Base-by-base conservation (phyloP, 2,888 invertebrate species). In the Caenorhabditis drosophilae region DNA sequence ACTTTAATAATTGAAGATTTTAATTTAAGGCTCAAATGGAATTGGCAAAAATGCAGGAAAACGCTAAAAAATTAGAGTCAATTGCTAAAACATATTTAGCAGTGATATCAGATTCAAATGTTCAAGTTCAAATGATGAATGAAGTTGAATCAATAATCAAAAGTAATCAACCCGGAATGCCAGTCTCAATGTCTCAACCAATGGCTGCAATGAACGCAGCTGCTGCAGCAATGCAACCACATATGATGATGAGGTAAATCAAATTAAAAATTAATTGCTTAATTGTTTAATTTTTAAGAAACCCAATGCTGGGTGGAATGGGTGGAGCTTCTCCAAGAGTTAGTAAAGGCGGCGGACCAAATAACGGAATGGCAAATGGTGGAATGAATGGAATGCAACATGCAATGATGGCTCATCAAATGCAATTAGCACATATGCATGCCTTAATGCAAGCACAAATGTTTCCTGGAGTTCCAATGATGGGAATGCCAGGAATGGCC, bases 191-290 rank as follows among this genome's bases (percentile, higher is more conserved):
- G 45, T n/a, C n/a, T 45, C 45, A 45, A 20, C 45, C 47, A n/a
- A 38, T 40, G 12, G 61, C 54, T 6, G 54, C 55, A 15, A 47
- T 47, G 41, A 16, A 41, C 6, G 41, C 41, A 6, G 41, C 41
- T 26, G 53, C 46, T 0, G 57, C 58, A 0, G 60, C 60, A n/a
- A 57, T 63, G 57, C 53, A 63, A 2, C 63, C 63, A 23, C 49
- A 57, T n/a, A 41, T 63, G 49, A 57, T 63, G 63, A 63, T 63
- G 63, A 23, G 54, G 54, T 54, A 23, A 20, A 6, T 35, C 34
- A 34, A 20, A 6, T 40, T 20, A 26, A 15, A 40, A 26, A 15
- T 35, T 12, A 35, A 40, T 18, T 11, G 2, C n/a, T n/a, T n/a
- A n/a, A n/a, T n/a, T n/a, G n/a, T n/a, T n/a, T n/a, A n/a, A n/a